A percentile compares a stretch with the other conserved stretches of the same genome.
Evolutionary conservation across 2,797 vertebrate species (phyloP).

Genomic region (Hemitrygon akajei): DNA sequence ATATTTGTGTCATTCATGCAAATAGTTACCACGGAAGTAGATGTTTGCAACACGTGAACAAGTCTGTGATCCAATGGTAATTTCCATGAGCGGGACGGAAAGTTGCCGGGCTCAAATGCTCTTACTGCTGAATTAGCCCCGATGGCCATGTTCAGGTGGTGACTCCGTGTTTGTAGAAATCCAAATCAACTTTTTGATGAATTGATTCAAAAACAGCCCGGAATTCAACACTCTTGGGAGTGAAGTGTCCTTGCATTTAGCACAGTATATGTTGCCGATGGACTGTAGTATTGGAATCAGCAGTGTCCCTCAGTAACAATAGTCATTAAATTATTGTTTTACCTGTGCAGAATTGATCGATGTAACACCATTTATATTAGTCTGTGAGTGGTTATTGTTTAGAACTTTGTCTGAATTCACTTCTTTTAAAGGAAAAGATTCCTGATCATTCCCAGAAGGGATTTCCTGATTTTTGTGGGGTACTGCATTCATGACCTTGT

Average conservation of each 20-base stretch:
- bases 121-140: not conserved
- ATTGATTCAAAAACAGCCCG: not conserved
- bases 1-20: not conserved
- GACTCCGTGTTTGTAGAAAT: not conserved
- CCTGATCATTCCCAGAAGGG: not conserved
- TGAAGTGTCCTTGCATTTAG: not conserved
- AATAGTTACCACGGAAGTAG: not conserved
- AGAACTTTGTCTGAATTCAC: not conserved
- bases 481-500: not conserved
- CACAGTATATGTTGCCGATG: not conserved
- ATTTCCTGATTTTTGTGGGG: conserved; percentile 2
- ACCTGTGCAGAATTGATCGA: not conserved
- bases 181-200: not conserved
- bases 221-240: not conserved
- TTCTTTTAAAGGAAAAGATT: not conserved
- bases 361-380: not conserved
- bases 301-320: not conserved
- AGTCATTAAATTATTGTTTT: not conserved
- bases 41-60: no score
- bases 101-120: not conserved
- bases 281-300: not conserved
- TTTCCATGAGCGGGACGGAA: not conserved
- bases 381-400: not conserved
- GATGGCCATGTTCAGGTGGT: not conserved
- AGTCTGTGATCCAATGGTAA: not conserved